These are phyloP conservation scores for Pogonognathellus flavescens DNA, from an alignment of 1,140 invertebrate genomes.

Conservation along the genomic window DNA sequence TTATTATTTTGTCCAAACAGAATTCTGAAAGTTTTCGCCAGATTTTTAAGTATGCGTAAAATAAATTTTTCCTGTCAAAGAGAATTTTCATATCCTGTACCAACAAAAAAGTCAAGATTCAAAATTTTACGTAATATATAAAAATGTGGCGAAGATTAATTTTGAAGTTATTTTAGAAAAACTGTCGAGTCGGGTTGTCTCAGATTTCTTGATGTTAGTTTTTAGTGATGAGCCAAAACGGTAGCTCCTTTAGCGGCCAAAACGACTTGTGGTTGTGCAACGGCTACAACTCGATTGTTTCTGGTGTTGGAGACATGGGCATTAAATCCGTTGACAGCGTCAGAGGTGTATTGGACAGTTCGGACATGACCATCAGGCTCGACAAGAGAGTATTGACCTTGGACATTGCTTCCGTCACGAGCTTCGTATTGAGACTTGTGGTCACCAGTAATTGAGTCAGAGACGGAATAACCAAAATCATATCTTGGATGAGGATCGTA, in stretches of 20 bases:
- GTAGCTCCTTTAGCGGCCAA: neutral
- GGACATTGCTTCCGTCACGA: neutral
- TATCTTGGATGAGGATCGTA: conserved; percentile 25
- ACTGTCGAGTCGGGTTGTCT: too few relatives aligned
- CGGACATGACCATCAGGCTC: neutral
- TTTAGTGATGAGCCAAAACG: too few relatives aligned
- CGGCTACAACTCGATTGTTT: neutral
- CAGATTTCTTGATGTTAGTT: too few relatives aligned
- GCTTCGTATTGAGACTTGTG: neutral
- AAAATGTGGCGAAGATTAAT: too few relatives aligned
- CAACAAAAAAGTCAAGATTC: too few relatives aligned
- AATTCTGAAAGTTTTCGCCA: too few relatives aligned
- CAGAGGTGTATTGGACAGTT: neutral
- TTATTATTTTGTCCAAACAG: too few relatives aligned
- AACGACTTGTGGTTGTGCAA: neutral
- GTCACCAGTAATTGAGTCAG: conserved; percentile 5
- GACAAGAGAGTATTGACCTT: neutral
- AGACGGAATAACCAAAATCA: conserved; percentile 9
- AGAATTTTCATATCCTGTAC: too few relatives aligned
- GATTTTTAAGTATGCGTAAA: too few relatives aligned
- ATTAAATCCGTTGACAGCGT: neutral
- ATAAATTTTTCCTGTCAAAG: too few relatives aligned
- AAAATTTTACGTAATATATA: too few relatives aligned
- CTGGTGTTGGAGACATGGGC: neutral
- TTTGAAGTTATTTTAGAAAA: too few relatives aligned